Base-by-base conservation (phyloP, 2,797 vertebrate genomes). In the Falco rusticolus region DNA sequence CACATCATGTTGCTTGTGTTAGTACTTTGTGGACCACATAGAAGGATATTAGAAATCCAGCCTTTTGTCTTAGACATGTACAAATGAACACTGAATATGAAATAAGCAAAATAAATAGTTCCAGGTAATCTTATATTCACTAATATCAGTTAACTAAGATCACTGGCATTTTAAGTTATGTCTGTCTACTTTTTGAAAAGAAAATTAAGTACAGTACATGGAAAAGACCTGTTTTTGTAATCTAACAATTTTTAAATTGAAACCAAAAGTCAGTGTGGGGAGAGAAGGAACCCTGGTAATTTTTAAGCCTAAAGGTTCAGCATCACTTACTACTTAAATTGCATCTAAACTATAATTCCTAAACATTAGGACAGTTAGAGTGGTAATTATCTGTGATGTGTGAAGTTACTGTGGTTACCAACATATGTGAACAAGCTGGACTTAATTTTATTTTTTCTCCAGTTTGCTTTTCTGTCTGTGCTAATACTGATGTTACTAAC, bases 1-100 rank as follows among this genome's bases (percentile, higher is more conserved):
- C 47, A 12, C 0, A 3, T 11, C 24, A 5, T 0, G 3, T 43
- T 9, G 11, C 31, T 76, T 33, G 41, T 15, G 10, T 53, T 78
- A 21, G 13, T 43, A 17, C 37, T 80, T 57, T 53, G 64, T 47
- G 47, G 37, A 43, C 84, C 29, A 8, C 22, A 43, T 71, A 24
- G 68, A 79, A 88, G 41, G 9, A 18, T 80, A 56, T 90, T 91
- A 89, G 20, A 83, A n/a, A 39, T 43, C 41, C 41, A 50, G 9
- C 9, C 24, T 47, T 37, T 6, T 71, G 68, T 28, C 24, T 75
- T 84, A 50, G 33, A 20, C 6, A 2, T 31, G 51, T 48, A 20
- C 16, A 63, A 39, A 31, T 13, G 18, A 80, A 5, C 16, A 22
- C 16, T 10, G 33, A 41, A 2, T 64, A 16, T 39, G 41, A 69